These are phyloP conservation scores for Spodoptera exigua DNA, from an alignment of 2,888 invertebrate species.

Conservation along the genomic window DNA sequence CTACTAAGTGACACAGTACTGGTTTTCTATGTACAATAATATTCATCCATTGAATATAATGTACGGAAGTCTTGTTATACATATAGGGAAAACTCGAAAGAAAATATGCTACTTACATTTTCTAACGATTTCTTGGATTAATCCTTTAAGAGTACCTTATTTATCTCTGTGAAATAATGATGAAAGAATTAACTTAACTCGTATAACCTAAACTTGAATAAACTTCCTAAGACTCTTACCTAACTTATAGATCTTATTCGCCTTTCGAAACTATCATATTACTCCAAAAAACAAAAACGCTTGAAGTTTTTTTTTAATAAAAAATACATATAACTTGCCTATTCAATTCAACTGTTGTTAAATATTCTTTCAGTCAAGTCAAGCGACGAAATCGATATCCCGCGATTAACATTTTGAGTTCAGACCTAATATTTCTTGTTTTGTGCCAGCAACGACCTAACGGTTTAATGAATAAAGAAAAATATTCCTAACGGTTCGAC, in stretches of 20 bases:
- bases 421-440: no score
- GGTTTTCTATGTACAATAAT: slow-evolving; percentile 11
- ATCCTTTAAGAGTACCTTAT: no score
- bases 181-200: no score
- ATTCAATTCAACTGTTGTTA: background rate
- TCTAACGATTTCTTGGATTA: no score
- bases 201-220: background rate
- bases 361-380: background rate
- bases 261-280: no score
- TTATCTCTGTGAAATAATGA: no score
- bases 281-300: no score
- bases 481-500: no score
- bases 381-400: slow-evolving; percentile 15
- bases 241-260: no score
- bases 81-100: background rate
- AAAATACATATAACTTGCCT: no score
- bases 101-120: background rate
- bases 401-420: slow-evolving; percentile 9
- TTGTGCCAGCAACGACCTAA: no score
- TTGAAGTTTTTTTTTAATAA: no score
- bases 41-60: slow-evolving; percentile 2
- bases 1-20: slow-evolving; percentile 30
- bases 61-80: slow-evolving; percentile 1
- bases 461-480: background rate
- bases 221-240: background rate